Percentiles rank a stretch among this genome's conserved stretches.
Conservation (phyloP, 2,888 invertebrate genomes). For the Galerucella pusilla region DNA sequence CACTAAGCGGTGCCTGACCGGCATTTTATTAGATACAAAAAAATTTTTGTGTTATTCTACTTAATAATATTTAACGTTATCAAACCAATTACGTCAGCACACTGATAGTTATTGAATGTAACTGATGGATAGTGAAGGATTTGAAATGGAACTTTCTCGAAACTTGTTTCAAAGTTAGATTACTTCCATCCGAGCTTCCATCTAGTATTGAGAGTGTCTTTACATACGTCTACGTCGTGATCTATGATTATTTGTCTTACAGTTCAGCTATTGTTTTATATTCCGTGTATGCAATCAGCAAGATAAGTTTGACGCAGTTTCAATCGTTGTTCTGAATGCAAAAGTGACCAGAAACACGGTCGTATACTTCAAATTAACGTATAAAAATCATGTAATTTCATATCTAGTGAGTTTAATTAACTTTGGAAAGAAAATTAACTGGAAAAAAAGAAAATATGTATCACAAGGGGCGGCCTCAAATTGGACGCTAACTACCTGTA, state of each 20-base stretch:
- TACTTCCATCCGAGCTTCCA: constrained; percentile 44
- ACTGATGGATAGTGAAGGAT: constrained; percentile 41
- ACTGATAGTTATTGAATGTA: constrained; percentile 43
- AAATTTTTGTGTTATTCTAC: constrained; percentile 11
- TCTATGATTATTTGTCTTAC: constrained; percentile 44
- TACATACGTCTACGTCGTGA: constrained; percentile 39
- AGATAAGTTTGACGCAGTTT: constrained; percentile 15
- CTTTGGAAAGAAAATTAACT: no score
- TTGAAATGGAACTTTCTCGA: constrained; percentile 39
- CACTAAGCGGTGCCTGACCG: no score
- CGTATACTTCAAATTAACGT: not conserved
- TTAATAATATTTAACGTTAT: not conserved
- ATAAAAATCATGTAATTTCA: no score
- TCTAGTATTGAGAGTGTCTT: constrained; percentile 42
- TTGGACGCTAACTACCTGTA: no score
- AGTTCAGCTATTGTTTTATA: constrained; percentile 28
- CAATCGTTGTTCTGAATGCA: constrained; percentile 14
- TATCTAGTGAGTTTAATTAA: no score
- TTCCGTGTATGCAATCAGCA: not conserved
- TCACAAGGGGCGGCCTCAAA: no score
- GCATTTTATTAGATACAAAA: not conserved
- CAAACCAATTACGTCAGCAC: constrained; percentile 40
- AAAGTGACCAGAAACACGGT: constrained; percentile 25
- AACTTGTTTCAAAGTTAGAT: constrained; percentile 53
- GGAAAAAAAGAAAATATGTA: no score